A percentile compares a stretch with the other conserved stretches of the same genome.
Evolutionary conservation across 2,888 invertebrate species (phyloP).

Genomic region (Cephus pygmeus): DNA sequence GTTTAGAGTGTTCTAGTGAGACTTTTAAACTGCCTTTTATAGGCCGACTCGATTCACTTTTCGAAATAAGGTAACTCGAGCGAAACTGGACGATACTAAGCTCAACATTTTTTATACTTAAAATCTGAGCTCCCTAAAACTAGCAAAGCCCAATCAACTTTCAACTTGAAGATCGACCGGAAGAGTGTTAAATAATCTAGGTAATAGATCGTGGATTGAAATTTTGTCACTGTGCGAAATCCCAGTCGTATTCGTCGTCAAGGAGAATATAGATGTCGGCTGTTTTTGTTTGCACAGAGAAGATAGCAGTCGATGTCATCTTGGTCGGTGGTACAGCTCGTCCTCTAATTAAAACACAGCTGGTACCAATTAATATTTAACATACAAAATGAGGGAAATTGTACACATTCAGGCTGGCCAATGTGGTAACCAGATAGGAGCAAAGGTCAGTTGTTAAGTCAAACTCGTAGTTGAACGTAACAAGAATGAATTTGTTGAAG

Average conservation of each 20-base stretch:
- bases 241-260: conserved; percentile 16
- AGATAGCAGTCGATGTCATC: neutral
- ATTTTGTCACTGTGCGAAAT: neutral
- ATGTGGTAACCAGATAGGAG: conserved; percentile 89
- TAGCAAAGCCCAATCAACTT: neutral
- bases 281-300: conserved; percentile 31
- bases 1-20: conserved; percentile 15
- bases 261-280: conserved; percentile 19
- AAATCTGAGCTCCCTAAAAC: neutral
- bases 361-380: neutral
- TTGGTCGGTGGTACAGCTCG: neutral
- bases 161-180: neutral
- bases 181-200: neutral
- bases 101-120: neutral
- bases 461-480: neutral
- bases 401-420: conserved; percentile 87
- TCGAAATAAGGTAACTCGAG: neutral
- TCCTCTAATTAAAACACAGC: neutral
- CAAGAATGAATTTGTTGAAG: neutral
- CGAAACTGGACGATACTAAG: neutral
- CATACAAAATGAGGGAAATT: conserved; percentile 77
- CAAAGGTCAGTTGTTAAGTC: conserved; percentile 69
- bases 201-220: neutral
- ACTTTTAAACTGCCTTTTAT: conserved; percentile 8
- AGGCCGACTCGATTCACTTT: neutral